Conservation (phyloP, 2,113 vertebrate species). For the Mellivora capensis region DNA sequence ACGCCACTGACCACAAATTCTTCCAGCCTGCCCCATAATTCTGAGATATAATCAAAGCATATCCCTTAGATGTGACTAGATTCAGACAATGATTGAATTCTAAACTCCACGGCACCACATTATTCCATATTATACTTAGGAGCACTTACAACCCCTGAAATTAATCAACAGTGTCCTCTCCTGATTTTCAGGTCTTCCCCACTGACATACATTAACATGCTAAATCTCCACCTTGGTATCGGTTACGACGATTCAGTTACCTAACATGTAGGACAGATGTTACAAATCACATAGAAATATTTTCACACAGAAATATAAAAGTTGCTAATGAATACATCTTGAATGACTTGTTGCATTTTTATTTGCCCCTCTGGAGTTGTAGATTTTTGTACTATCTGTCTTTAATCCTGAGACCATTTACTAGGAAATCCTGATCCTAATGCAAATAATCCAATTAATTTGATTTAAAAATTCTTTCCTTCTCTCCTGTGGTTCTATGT, state of each 20-base stretch:
- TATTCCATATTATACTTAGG: not conserved
- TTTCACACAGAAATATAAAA: not conserved
- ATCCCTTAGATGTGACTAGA: not conserved
- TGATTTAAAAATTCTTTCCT: slow-evolving; percentile 54
- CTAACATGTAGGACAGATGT: not conserved
- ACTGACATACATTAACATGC: slow-evolving; percentile 24
- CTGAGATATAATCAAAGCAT: slow-evolving; percentile 26
- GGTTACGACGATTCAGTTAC: not conserved
- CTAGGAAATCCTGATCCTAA: slow-evolving; percentile 30
- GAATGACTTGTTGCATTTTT: slow-evolving; percentile 76
- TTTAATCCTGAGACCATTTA: slow-evolving; percentile 52
- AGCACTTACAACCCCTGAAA: not conserved
- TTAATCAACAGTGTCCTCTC: not conserved
- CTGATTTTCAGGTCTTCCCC: not conserved
- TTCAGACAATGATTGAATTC: not conserved
- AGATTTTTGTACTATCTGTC: slow-evolving; percentile 40
- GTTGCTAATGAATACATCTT: not conserved
- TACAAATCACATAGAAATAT: not conserved
- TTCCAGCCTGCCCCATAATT: not conserved
- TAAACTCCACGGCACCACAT: not conserved
- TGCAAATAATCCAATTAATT: slow-evolving; percentile 55
- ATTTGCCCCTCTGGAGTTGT: slow-evolving; percentile 5
- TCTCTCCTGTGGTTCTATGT: slow-evolving; percentile 26
- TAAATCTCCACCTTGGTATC: not conserved
- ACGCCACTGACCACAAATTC: slow-evolving; percentile 29